A percentile compares a stretch with the other conserved stretches of the same genome.
These are phyloP conservation scores for Melanostoma mellinum DNA, from an alignment of 2,888 invertebrate genomes.

Conservation along the genomic window DNA sequence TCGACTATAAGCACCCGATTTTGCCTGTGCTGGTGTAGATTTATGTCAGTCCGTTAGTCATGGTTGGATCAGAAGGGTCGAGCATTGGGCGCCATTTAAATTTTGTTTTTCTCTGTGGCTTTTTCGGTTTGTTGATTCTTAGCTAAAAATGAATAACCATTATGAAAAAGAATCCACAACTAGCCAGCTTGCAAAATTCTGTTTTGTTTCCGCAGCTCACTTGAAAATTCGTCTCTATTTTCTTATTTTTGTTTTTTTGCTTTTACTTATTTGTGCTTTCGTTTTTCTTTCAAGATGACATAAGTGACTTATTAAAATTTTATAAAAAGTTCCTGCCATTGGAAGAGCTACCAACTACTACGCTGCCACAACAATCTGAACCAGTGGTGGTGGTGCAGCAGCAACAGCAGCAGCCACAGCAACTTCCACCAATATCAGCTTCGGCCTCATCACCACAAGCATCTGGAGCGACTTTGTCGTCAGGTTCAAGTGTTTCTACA, in stretches of 20 bases:
- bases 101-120: too few species aligned
- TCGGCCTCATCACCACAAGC: conserved; percentile 47
- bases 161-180: not conserved
- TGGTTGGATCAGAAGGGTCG: too few species aligned
- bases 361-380: conserved; percentile 58
- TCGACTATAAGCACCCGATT: not conserved
- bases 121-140: not conserved
- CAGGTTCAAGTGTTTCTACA: conserved; percentile 64
- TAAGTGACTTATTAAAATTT: conserved; percentile 81
- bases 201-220: not conserved
- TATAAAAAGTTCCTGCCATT: conserved; percentile 79
- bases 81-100: too few species aligned
- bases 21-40: not conserved
- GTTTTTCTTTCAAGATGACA: conserved; percentile 78
- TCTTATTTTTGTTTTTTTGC: conserved; percentile 21
- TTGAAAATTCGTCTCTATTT: not conserved
- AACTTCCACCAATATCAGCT: conserved; percentile 42
- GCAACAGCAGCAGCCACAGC: conserved; percentile 40
- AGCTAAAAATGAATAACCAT: not conserved
- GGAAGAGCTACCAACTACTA: conserved; percentile 76
- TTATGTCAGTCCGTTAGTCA: too few species aligned
- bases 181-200: conserved; percentile 15
- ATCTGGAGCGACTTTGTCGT: conserved; percentile 36
- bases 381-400: conserved; percentile 39
- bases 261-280: conserved; percentile 17